These are phyloP conservation scores for Pseudopodoces humilis DNA, from an alignment of 2,113 vertebrate species.

Conservation along the genomic window DNA sequence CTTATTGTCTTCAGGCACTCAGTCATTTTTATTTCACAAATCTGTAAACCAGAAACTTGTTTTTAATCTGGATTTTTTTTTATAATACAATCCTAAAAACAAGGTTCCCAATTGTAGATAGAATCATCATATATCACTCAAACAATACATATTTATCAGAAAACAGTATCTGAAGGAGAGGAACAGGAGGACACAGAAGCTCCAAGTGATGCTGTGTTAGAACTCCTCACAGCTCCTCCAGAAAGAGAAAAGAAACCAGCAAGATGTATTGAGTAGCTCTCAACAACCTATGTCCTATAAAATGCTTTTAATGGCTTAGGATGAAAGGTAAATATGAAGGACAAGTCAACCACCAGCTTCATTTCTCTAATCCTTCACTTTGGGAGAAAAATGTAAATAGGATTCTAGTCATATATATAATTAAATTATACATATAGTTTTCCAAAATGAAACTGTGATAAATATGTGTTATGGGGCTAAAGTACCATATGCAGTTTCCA, in stretches of 20 bases:
- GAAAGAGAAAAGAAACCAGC: neutral
- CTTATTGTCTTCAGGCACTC: neutral
- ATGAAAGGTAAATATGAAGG: neutral
- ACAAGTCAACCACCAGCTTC: accelerated
- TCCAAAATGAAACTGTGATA: neutral
- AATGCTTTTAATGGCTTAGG: neutral
- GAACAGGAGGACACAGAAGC: neutral
- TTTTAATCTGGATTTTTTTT: neutral
- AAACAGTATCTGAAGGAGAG: neutral
- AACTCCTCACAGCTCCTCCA: neutral
- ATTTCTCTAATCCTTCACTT: neutral
- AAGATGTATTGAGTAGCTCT: neutral
- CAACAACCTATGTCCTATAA: neutral
- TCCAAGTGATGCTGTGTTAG: neutral
- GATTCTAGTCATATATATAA: neutral
- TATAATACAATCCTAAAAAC: neutral
- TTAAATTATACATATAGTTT: neutral
- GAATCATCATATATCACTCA: neutral
- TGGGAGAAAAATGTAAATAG: neutral
- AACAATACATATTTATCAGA: neutral
- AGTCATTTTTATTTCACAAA: neutral
- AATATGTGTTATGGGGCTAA: neutral
- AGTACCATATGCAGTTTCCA: neutral
- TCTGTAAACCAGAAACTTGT: neutral
- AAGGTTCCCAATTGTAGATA: neutral